Evolutionary conservation across 2,113 vertebrate species (phyloP), one percentile per base, ranked within the genome.

Genomic region (Cacatua alba): DNA sequence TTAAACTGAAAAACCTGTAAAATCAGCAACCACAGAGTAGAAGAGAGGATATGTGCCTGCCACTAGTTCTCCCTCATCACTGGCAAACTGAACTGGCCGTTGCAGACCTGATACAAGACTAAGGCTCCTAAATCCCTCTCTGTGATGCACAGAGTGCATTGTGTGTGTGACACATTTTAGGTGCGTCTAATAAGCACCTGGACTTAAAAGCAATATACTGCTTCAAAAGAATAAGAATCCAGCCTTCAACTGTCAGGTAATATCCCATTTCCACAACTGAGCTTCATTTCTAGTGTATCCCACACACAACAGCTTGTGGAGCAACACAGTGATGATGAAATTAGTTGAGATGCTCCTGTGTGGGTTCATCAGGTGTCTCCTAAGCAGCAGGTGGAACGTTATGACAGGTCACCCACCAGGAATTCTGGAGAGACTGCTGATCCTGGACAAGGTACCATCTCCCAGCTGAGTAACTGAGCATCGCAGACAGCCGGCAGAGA

Each of bases 401-500:
- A 70, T 3, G 3, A 35, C 19, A 53, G 17, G 26, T 49, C 20
- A 33, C 17, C 12, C 21, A 10, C 33, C 16, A 31, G 41, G 51
- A 91, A 55, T 51, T 75, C 35, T 29, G 70, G 35, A 74, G 35
- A 37, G 31, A 4, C 2, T 46, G 35, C 14, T 31, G 44, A 46
- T 43, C 13, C 44, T 75, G 28, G 44, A 21, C 21, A 29, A 72
- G 5, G 43, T 19, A 24, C 9, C n/a, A 17, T 13, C 6, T 81
- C 31, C 39, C 39, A 39, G 0, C 1, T 35, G 35, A 68, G 44
- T 18, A 39, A 35, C 10, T 24, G 31, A n/a, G 60, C 9, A 7
- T 10, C 33, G 13, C 15, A 67, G 37, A 52, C 10, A 55, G 23
- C 6, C 52, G 39, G 31, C 17, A 33, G 48, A 69, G 8, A 33